phyloP scores from a whole-genome alignment of 2,888 invertebrate species.

The Spisula subtruncata region DNA sequence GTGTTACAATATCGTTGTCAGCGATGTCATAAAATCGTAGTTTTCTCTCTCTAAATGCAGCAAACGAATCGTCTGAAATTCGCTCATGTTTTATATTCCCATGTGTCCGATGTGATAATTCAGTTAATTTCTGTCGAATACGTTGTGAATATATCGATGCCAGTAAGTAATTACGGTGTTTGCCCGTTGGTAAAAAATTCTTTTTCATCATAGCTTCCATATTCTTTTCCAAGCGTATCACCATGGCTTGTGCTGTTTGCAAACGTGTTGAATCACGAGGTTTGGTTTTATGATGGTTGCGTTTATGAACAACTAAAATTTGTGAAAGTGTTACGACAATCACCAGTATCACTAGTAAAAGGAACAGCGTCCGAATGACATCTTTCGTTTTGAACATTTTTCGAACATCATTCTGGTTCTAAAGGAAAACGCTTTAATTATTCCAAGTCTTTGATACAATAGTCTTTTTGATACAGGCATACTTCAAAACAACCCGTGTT shows the following conservation, averaged over 20 bases:
- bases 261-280: constrained; percentile 48
- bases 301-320: constrained; percentile 68
- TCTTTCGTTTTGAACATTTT: constrained; percentile 69
- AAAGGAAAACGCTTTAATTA: not conserved
- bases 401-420: constrained; percentile 37
- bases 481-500: constrained; percentile 1
- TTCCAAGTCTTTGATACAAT: not conserved
- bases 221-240: constrained; percentile 50
- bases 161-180: constrained; percentile 37
- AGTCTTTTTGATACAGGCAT: not conserved
- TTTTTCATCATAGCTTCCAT: constrained; percentile 62
- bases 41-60: constrained; percentile 28
- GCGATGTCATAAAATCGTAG: constrained; percentile 20
- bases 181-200: constrained; percentile 40
- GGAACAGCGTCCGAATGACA: constrained; percentile 57
- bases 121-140: constrained; percentile 26
- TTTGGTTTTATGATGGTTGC: constrained; percentile 48
- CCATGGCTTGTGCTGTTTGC: constrained; percentile 35
- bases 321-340: constrained; percentile 69
- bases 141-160: constrained; percentile 52
- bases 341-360: constrained; percentile 56
- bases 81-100: not conserved
- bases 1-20: not conserved
- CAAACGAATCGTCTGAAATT: not conserved
- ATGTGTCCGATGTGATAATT: not conserved